A percentile compares a stretch with the other conserved stretches of the same genome.
phyloP scores from a whole-genome alignment of 2,797 vertebrate genomes.

The Hippopotamyrus pictus region DNA sequence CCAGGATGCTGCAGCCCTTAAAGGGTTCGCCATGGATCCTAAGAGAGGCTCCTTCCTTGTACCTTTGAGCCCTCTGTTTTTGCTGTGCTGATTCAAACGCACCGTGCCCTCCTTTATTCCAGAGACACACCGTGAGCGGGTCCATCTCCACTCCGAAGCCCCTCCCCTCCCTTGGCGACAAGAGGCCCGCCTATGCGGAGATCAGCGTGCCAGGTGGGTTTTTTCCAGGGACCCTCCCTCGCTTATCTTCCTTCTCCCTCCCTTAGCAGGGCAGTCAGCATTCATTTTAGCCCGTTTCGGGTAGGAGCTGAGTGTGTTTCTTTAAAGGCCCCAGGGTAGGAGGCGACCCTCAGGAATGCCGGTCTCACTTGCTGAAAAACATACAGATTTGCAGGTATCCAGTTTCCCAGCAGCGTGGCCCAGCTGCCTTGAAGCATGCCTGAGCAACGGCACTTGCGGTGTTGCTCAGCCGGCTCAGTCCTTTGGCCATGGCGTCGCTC shows the following conservation, averaged over 20 bases:
- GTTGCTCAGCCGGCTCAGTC: neutral
- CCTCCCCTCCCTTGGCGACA: constrained; percentile 77
- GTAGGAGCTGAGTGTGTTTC: neutral
- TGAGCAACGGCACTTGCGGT: neutral
- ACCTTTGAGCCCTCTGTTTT: neutral
- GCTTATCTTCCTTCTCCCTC: neutral
- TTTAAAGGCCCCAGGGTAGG: neutral
- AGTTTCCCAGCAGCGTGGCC: neutral
- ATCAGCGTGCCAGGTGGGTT: constrained; percentile 80
- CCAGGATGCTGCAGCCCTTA: neutral
- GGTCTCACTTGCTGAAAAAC: neutral
- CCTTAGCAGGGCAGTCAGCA: neutral
- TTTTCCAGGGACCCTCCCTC: neutral
- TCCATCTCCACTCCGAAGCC: constrained; percentile 78
- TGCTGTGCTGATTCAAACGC: neutral
- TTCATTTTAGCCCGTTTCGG: neutral
- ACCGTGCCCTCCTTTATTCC: constrained; percentile 44
- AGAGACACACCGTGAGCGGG: constrained; percentile 86
- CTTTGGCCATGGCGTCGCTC: neutral
- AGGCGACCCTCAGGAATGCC: neutral
- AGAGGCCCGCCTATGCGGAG: constrained; percentile 84
- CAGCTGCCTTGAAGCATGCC: neutral
- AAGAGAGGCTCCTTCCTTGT: neutral
- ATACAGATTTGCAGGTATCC: neutral
- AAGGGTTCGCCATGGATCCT: neutral